Evolutionary conservation across 37 sponge, comb jelly and placozoan species (phyloP), one percentile per base, ranked within the genome.

Genomic region (Cliona cf. orientalis): DNA sequence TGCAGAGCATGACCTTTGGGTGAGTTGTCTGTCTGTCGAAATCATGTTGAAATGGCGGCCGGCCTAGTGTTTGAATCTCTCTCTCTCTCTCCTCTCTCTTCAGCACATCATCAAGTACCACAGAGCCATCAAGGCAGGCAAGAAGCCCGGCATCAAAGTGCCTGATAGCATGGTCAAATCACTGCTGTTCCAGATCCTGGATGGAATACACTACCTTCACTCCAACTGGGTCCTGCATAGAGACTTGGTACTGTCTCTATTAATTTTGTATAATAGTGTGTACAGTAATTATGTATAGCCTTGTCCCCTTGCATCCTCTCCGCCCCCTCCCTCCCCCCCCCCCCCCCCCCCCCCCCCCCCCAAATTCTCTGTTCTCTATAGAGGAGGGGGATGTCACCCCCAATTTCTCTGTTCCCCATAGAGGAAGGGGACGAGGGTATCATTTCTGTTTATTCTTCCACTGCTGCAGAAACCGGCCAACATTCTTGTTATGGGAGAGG

Each of bases 91-190:
- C 17, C 55, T 49, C 17, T 17, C 55, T 49, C 55, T 49, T 19
- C 78, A 95, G 97, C 98, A 97, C 80, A 97, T 97, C 70, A 97
- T 97, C 63, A 97, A 97, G 75, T 97, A 85, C 76, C 98, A 97
- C 69, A 78, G 98, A 59, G 82, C 97, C 26, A 87, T 85, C 32
- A 97, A 95, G 55, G 81, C 79, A 36, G 85, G 79, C 34, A 97
- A 95, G 89, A 95, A 92, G 74, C 78, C 86, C 25, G 68, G 25
- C 34, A 84, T 80, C 19, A 82, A 88, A n/a, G 87, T 87, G 3
- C 91, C 91, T 0, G 84, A 76, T 74, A 87, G 69, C 21, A 97
- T 95, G 93, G 91, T 97, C 62, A 95, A 97, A 74, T 95, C 96
- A 5, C 79, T 97, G 36, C 83, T 97, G 53, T 88, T 91, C 63